Evolutionary conservation across 2,113 vertebrate species (phyloP).

Genomic region (Poicephalus gulielmi): DNA sequence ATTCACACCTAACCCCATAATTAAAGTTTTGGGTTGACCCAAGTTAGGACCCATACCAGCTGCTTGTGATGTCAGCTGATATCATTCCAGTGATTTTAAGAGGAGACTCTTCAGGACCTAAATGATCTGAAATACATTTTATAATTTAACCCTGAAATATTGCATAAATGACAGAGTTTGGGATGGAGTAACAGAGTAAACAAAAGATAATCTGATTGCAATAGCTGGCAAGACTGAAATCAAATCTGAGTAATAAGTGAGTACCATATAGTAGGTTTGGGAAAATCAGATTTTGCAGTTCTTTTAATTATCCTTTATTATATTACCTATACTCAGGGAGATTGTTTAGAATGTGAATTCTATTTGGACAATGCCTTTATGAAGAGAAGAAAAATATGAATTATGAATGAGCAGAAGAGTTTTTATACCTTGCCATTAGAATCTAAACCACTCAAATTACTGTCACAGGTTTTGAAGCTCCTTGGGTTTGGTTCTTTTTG

Average conservation of each 20-base stretch:
- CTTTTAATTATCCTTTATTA: constrained; percentile 17
- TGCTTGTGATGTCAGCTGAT: not conserved
- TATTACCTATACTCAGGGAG: not conserved
- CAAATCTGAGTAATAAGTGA: not conserved
- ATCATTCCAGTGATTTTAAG: not conserved
- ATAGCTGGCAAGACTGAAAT: not conserved
- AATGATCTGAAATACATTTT: not conserved
- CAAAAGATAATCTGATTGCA: not conserved
- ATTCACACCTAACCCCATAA: not conserved
- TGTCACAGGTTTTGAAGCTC: not conserved
- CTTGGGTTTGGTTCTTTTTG: not conserved
- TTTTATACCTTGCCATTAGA: not conserved
- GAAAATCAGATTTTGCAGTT: not conserved
- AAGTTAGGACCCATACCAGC: not conserved
- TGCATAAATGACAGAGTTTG: not conserved
- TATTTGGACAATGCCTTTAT: not conserved
- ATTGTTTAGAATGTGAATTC: not conserved
- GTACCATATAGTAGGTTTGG: not conserved
- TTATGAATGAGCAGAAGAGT: not conserved
- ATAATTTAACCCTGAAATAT: not conserved
- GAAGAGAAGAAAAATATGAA: not conserved
- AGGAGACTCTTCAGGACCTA: not conserved
- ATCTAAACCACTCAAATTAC: not conserved
- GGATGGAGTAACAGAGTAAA: not conserved
- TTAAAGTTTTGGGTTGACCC: not conserved